Evolutionary conservation across 2,113 vertebrate genomes (phyloP), one percentile per base, ranked within the genome.

Genomic region (Strigops habroptila): DNA sequence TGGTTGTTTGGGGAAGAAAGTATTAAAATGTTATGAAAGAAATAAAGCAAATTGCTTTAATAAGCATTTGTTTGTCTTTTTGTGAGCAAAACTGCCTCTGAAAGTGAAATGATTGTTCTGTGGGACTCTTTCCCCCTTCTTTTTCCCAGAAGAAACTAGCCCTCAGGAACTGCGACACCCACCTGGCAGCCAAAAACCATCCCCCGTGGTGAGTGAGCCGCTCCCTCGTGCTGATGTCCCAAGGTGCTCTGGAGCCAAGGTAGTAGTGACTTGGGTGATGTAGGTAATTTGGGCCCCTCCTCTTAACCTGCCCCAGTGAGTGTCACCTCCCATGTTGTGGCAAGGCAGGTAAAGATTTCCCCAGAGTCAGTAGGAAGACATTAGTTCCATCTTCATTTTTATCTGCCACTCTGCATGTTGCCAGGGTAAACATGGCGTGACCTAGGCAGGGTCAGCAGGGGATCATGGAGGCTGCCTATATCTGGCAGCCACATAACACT

Each of bases 161-260:
- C 62, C 97, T 76, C 98, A 98, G 97, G 98, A 98, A 91, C 92
- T 97, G 63, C 97, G 90, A 52, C 97, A 98, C 37, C 67, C 95
- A 16, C 93, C 97, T 68, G 44, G 93, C 84, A 91, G 80, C 86
- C 97, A 98, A 96, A 98, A 98, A 51, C 74, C 97, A 68, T 94
- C 97, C 28, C 86, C 97, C 3, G 97, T 91, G 96, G 98, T 98
- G 97, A 98, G 98, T 97, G 91, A 91, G 49, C 60, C 7, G 6
- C 68, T 94, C 33, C 46, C 79, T 33, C 2, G 0, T 55, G 63
- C 75, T 80, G 93, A 91, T 44, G 14, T 85, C 78, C 57, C 88
- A 62, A 53, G 44, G 77, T 92, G 92, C 88, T 90, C 80, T 91
- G 92, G 92, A 96, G 49, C 86, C 92, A 92, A 95, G 83, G 86